Conservation (phyloP, 1,140 invertebrate genomes). For the Saccostrea echinata region DNA sequence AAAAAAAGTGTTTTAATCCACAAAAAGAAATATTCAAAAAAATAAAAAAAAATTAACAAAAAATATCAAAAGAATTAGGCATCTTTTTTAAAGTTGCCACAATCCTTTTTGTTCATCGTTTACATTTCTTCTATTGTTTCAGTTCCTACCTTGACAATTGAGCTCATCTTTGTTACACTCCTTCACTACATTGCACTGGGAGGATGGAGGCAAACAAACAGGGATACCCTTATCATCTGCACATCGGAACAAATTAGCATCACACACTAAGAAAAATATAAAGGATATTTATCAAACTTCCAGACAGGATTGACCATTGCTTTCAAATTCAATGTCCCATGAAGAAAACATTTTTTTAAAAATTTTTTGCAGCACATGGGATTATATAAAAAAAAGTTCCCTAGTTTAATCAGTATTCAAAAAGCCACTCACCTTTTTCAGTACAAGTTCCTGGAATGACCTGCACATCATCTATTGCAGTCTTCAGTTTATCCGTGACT, state of each 20-base stretch:
- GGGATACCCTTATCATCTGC: constrained; percentile 43
- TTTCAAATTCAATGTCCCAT: no score
- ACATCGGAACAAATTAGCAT: constrained; percentile 60
- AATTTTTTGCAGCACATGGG: neutral
- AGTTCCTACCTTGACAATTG: constrained; percentile 63
- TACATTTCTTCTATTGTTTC: neutral
- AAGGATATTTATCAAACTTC: neutral
- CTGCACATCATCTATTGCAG: constrained; percentile 67
- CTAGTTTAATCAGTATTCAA: neutral
- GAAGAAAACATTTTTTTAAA: no score
- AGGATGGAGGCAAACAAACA: constrained; percentile 58
- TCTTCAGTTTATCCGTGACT: constrained; percentile 48
- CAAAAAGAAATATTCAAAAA: neutral
- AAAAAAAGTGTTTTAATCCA: neutral
- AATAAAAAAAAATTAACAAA: no score
- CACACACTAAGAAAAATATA: constrained; percentile 62
- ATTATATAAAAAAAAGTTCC: neutral
- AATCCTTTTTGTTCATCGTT: neutral
- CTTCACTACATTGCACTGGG: constrained; percentile 63
- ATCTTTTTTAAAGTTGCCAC: neutral
- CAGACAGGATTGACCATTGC: neutral
- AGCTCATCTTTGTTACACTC: constrained; percentile 64
- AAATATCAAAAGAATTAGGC: neutral
- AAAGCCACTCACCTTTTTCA: constrained; percentile 53
- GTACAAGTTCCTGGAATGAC: constrained; percentile 60